phyloP scores from a whole-genome alignment of 2,797 vertebrate species.

The Peromyscus nudipes region DNA sequence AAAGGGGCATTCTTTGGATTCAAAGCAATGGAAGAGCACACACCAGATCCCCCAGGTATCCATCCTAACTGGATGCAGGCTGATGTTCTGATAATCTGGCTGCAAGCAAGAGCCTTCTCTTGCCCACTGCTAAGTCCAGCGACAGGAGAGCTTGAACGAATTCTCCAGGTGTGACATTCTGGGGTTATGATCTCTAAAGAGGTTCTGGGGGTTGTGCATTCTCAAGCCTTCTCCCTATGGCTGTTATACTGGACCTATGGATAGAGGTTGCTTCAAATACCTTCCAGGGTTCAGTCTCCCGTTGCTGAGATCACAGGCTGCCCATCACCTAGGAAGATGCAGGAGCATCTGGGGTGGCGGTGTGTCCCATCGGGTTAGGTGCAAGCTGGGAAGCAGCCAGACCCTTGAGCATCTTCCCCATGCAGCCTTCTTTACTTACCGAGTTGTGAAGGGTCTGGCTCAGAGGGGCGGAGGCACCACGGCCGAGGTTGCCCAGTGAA shows the following conservation, averaged over 20 bases:
- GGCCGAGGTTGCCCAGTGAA: not conserved
- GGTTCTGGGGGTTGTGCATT: not conserved
- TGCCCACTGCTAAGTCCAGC: not conserved
- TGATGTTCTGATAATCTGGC: not conserved
- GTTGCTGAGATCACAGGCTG: not conserved
- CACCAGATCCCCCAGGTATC: not conserved
- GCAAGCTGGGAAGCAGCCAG: not conserved
- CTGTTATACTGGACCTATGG: not conserved
- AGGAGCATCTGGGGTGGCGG: not conserved
- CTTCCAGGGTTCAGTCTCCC: not conserved
- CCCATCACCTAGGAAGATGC: not conserved
- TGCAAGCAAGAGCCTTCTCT: not conserved
- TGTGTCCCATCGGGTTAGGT: not conserved
- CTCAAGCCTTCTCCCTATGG: not conserved
- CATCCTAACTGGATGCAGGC: not conserved
- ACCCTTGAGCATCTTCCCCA: not conserved
- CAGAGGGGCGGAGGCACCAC: not conserved
- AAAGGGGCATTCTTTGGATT: not conserved
- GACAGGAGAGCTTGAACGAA: not conserved
- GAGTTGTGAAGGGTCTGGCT: not conserved
- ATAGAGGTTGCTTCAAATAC: not conserved
- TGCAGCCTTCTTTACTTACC: not conserved
- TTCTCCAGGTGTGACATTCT: not conserved
- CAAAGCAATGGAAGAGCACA: not conserved
- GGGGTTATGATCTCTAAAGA: not conserved